Evolutionary conservation across 2,888 invertebrate species (phyloP).

Genomic region (Folsomia manolachei): DNA sequence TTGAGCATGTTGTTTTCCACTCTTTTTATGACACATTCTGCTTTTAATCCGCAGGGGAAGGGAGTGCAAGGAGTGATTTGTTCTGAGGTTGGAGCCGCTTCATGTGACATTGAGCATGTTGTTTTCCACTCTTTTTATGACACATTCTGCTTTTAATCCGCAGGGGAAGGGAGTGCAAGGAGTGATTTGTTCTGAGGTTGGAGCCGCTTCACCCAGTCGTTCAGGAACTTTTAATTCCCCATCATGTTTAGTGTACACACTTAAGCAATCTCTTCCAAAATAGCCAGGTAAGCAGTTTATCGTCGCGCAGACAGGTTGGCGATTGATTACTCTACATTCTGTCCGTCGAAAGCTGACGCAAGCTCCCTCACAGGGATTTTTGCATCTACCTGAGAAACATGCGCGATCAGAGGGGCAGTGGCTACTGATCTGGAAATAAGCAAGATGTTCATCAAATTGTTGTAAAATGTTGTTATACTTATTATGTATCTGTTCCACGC

Average conservation of each 20-base stretch:
- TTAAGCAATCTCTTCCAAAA: conserved; percentile 50
- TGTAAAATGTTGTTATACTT: no score
- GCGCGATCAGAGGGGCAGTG: conserved; percentile 40
- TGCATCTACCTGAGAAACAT: conserved; percentile 36
- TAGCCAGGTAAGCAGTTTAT: conserved; percentile 52
- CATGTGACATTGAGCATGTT: conserved; percentile 26
- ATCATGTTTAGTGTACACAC: conserved; percentile 40
- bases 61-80: conserved; percentile 23
- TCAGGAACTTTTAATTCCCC: not conserved
- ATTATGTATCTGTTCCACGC: no score
- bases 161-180: conserved; percentile 31
- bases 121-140: conserved; percentile 17
- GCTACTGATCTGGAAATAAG: no score
- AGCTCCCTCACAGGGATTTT: conserved; percentile 46
- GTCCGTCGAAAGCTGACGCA: conserved; percentile 50
- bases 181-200: not conserved
- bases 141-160: conserved; percentile 25
- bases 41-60: conserved; percentile 25
- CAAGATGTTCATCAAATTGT: not conserved
- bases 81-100: not conserved
- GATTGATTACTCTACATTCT: conserved; percentile 51
- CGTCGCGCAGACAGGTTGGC: conserved; percentile 52
- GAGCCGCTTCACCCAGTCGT: not conserved
- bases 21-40: conserved; percentile 21
- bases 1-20: conserved; percentile 26